Base-by-base conservation (phyloP, 1,140 invertebrate species). In the Grapholita molesta region DNA sequence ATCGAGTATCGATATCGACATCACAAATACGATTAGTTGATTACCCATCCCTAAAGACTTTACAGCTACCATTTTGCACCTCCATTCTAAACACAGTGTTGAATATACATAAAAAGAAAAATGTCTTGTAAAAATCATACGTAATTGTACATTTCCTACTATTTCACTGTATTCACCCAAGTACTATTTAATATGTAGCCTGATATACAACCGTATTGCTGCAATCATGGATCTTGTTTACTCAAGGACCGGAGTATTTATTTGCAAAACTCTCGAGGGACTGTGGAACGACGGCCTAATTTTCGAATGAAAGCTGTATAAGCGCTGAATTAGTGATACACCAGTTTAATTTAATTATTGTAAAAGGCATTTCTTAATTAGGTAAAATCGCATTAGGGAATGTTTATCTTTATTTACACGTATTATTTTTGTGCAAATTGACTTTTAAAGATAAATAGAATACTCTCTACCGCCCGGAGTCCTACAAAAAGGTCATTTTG, bases 261-360 rank as follows among this genome's bases (percentile, higher is more conserved):
- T 86, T 86, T 86, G 76, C 78, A 70, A 77, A 85, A 80, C 83
- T 79, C 84, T 85, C 79, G 73, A 79, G 76, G 77, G 78, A 73
- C 80, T 78, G 78, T 79, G 68, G 72, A 71, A 78, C 77, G 72
- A 66, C 77, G 74, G 79, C 78, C 81, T 84, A 80, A 84, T 84
- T 84, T 82, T 68, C 78, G 72, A 80, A 80, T 74, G 79, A 84
- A 86, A 83, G 73, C 55, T 61, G 55, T n/a, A 61, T 61, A 61
- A 61, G 25, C 55, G 55, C 25, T 32, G 55, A 32, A 61, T 61
- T 61, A 32, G 28, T 30, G 55, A 18, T 18, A 61, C 15, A 61
- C 55, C 30, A 61, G 55, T 61, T 30, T 61, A 32, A 61, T 61
- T 61, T 32, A 61, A 32, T 61, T 61, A 61, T 32, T 28, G 30